phyloP scores from a whole-genome alignment of 2,797 vertebrate genomes.

The Phyllotis vaccarum region DNA sequence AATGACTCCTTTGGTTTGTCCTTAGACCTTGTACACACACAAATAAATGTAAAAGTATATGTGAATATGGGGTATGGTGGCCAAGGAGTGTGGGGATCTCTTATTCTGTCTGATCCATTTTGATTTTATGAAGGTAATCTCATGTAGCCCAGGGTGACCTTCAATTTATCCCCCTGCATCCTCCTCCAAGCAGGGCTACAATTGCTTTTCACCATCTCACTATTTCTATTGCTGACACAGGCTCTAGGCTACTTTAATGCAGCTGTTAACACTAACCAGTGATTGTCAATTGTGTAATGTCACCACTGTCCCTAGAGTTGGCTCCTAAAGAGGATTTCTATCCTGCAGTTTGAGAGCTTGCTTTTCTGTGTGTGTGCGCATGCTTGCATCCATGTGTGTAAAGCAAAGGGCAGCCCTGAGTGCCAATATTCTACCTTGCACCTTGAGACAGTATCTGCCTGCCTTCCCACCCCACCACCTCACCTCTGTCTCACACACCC shows the following conservation, averaged over 20 bases:
- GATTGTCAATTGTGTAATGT: fast-evolving
- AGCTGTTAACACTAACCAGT: neutral
- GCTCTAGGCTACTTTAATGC: neutral
- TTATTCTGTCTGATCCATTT: neutral
- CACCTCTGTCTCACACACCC: neutral
- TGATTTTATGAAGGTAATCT: neutral
- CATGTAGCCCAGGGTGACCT: neutral
- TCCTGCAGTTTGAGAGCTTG: neutral
- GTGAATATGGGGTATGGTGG: neutral
- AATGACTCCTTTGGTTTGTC: neutral
- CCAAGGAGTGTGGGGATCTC: neutral
- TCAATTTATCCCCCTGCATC: neutral
- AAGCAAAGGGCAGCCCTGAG: neutral
- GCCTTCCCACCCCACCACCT: neutral
- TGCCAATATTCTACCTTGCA: neutral
- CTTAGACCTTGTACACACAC: neutral
- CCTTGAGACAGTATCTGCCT: neutral
- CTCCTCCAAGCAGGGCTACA: neutral
- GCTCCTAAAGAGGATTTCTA: neutral
- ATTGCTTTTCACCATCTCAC: neutral
- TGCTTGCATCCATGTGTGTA: neutral
- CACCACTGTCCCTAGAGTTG: fast-evolving
- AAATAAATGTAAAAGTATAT: neutral
- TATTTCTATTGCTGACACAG: neutral
- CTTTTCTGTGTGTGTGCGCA: neutral